Base-by-base conservation (phyloP, 2,888 invertebrate genomes). In the Patella pellucida region DNA sequence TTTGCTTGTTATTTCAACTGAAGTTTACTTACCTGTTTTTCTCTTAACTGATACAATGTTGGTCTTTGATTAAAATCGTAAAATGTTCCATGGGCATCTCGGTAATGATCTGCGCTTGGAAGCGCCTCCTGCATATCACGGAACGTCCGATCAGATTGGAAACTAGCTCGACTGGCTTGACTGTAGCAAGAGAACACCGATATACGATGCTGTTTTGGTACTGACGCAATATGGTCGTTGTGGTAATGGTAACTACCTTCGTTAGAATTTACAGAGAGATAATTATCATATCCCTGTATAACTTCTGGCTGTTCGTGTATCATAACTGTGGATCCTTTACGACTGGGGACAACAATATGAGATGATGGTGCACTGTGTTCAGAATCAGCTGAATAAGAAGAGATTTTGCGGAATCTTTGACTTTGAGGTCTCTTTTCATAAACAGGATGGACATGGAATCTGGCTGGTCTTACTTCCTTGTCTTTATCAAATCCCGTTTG, bases 41-140 rank as follows among this genome's bases (percentile, higher is more conserved):
- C 87, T 69, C 90, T 86, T 7, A 91, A 85, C 79, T 91, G 89
- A 68, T 87, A 88, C n/a, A 91, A 76, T 0, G 91, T 91, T 3
- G 91, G 91, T 69, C 91, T 74, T 50, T 82, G 82, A 56, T 81
- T 74, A 51, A 82, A 76, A 31, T 83, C 83, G 70, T 77, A 79
- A 23, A 78, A 73, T 27, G 79, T 79, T 9, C 78, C 74, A 15
- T 73, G 56, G 5, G 74, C 41, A 31, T 82, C 82, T 54, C 95
- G 93, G 89, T 96, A 96, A 90, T 96, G 95, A 88, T 96, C 96
- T 91, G 95, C 92, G 76, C 95, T 92, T 0, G 96, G 96, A 56
- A 96, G 89, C 1, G 95, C 94, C 90, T 96, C 96, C 84, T 94
- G 93, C 0, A 95, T 95, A 76, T 95, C 85, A 23, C 78, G 78